These are phyloP conservation scores for Leptinotarsa haldemani DNA, from an alignment of 2,888 invertebrate genomes.

Conservation along the genomic window DNA sequence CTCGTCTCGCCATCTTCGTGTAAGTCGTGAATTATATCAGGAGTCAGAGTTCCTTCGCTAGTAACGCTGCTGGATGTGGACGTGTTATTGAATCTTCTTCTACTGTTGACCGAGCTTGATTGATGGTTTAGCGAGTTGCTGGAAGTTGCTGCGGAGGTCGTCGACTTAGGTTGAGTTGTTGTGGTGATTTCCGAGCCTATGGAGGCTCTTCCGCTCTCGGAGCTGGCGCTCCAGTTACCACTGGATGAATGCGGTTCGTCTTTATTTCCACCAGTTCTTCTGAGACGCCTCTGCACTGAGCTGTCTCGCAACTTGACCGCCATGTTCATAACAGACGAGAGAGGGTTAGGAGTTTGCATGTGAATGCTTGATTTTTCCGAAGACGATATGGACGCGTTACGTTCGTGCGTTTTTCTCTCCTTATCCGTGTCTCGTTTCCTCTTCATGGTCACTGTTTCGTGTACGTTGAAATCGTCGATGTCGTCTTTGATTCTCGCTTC, in stretches of 20 bases:
- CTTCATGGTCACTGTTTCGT: constrained; percentile 76
- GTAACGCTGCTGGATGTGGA: constrained; percentile 87
- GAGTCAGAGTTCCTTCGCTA: constrained; percentile 86
- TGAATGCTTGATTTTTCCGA: constrained; percentile 77
- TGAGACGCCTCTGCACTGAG: constrained; percentile 77
- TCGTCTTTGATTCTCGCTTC: constrained; percentile 66
- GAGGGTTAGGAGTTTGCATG: constrained; percentile 67
- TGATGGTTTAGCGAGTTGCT: constrained; percentile 76
- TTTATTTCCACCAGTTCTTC: constrained; percentile 74
- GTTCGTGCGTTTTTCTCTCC: constrained; percentile 78
- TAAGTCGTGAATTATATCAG: constrained; percentile 83
- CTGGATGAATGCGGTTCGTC: constrained; percentile 91
- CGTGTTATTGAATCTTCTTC: constrained; percentile 74
- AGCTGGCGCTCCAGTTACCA: constrained; percentile 96
- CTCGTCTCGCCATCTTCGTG: constrained; percentile 89
- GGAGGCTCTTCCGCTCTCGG: constrained; percentile 87
- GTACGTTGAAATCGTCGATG: constrained; percentile 72
- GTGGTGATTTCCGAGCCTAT: constrained; percentile 86
- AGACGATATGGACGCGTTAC: constrained; percentile 80
- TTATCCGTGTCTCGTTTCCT: constrained; percentile 70
- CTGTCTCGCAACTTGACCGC: constrained; percentile 83
- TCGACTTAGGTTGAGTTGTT: constrained; percentile 77
- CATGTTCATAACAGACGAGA: constrained; percentile 70
- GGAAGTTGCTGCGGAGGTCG: constrained; percentile 75
- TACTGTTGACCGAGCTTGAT: constrained; percentile 78